These are phyloP conservation scores for Hemicentrotus pulcherrimus DNA, from an alignment of 35 echinoderm and acorn worm species.

Conservation along the genomic window DNA sequence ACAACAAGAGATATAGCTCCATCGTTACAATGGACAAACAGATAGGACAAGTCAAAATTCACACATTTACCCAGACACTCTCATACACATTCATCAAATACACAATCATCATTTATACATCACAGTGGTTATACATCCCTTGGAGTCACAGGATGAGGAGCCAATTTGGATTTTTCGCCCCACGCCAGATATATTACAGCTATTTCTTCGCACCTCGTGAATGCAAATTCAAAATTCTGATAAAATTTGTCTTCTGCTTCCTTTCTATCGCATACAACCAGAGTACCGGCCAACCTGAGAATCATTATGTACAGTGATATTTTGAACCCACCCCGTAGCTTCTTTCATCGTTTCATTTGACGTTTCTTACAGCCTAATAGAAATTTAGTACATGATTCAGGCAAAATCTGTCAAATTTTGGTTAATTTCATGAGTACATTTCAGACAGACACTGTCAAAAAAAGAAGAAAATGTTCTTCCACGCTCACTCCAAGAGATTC, in stretches of 20 bases:
- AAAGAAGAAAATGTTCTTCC: not conserved
- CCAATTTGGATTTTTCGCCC: not conserved
- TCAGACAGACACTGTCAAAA: not conserved
- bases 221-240: not conserved
- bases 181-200: not conserved
- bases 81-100: not conserved
- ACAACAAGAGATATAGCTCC: conserved; percentile 34
- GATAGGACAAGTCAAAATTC: not conserved
- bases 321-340: not conserved
- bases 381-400: conserved; percentile 6
- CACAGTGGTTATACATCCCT: not conserved
- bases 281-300: not conserved
- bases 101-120: not conserved
- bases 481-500: not conserved
- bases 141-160: not conserved
- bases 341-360: not conserved
- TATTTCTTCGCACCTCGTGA: not conserved
- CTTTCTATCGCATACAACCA: not conserved
- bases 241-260: conserved; percentile 9
- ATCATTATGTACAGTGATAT: conserved; percentile 14
- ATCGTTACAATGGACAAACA: not conserved
- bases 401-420: conserved; percentile 1
- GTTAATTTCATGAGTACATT: not conserved
- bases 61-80: not conserved
- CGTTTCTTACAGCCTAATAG: not conserved